phyloP scores from a whole-genome alignment of 2,888 invertebrate genomes.

The Chaetogeoica ovagalla region DNA sequence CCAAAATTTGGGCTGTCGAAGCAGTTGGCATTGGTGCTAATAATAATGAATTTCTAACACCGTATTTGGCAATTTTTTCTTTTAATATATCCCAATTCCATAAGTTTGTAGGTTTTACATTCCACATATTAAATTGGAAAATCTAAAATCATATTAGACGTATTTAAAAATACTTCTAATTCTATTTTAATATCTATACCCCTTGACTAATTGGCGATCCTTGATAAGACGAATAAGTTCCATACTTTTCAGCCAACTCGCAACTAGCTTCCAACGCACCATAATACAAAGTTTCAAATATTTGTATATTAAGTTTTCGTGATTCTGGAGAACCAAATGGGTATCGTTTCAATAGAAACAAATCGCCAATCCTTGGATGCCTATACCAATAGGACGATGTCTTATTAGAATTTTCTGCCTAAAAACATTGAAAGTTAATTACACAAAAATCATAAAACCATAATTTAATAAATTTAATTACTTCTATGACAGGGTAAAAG shows the following conservation, averaged over 20 bases:
- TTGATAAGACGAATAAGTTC: constrained; percentile 87
- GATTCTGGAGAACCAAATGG: constrained; percentile 92
- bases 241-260: constrained; percentile 82
- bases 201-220: constrained; percentile 95
- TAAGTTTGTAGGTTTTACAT: constrained; percentile 78
- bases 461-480: constrained; percentile 59
- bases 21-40: constrained; percentile 99
- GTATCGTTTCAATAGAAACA: constrained; percentile 88
- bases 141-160: constrained; percentile 62
- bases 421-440: background rate
- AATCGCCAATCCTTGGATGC: constrained; percentile 95
- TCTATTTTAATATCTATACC: constrained; percentile 35
- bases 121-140: constrained; percentile 98
- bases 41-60: constrained; percentile 89
- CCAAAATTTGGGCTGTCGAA: constrained; percentile 97
- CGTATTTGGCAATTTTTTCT: constrained; percentile 81
- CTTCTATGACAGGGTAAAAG: constrained; percentile 91
- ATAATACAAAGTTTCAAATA: constrained; percentile 97
- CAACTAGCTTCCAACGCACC: constrained; percentile 96
- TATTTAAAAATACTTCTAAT: background rate
- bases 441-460: background rate
- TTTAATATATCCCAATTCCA: constrained; percentile 90
- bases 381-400: constrained; percentile 86
- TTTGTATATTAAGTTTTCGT: constrained; percentile 83
- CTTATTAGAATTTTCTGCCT: constrained; percentile 74